Percentiles rank a stretch among this genome's conserved stretches.
phyloP scores from a whole-genome alignment of 2,113 vertebrate species.

The Cranoglanis bouderius region DNA sequence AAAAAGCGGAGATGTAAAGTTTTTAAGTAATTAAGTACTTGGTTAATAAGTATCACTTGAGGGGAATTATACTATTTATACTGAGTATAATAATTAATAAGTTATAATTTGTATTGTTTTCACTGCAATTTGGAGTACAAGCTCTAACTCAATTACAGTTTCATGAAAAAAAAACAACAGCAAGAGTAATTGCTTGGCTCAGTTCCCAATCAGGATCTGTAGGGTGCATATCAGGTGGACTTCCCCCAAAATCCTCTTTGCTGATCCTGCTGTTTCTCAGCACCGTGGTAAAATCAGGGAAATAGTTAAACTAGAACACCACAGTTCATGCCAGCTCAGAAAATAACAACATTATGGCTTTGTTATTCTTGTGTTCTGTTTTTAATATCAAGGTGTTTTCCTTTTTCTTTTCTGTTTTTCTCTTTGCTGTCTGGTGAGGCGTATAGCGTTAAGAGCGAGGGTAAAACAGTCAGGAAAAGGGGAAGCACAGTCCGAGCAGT shows the following conservation, averaged over 20 bases:
- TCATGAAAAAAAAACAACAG: not conserved
- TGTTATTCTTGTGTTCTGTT: conserved; percentile 6
- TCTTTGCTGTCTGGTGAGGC: not conserved
- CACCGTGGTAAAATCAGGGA: conserved; percentile 19
- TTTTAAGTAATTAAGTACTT: not conserved
- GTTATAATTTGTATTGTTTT: not conserved
- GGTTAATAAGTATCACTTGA: not conserved
- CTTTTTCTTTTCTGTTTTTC: not conserved
- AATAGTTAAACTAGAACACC: conserved; percentile 16
- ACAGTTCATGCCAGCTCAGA: not conserved
- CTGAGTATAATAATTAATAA: not conserved
- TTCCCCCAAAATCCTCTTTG: conserved; percentile 3
- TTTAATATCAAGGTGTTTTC: conserved; percentile 14
- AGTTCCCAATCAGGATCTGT: conserved; percentile 4
- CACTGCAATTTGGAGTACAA: not conserved
- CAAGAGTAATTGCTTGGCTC: conserved; percentile 30
- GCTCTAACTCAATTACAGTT: not conserved
- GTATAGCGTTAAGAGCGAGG: conserved; percentile 15
- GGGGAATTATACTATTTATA: not conserved
- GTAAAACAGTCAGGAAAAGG: conserved; percentile 36
- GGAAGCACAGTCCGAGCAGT: conserved; percentile 37
- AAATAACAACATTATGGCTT: conserved; percentile 11
- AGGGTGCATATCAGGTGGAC: conserved; percentile 14
- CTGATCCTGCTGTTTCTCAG: conserved; percentile 18
- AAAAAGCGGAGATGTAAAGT: not conserved